Conservation (phyloP, 2,797 vertebrate species). For the Trachurus trachurus region DNA sequence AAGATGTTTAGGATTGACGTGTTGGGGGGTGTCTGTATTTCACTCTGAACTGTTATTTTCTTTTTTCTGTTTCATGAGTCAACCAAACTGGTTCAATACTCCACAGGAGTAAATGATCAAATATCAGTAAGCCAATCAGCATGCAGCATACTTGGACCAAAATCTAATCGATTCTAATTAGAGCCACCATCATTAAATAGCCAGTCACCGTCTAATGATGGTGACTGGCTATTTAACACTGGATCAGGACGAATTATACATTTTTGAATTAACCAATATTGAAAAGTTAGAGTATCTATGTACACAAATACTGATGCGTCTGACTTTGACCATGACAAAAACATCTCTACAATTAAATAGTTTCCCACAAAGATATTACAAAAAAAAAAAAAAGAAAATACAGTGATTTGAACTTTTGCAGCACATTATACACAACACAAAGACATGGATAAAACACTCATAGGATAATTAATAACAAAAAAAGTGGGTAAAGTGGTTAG, state of each 20-base stretch:
- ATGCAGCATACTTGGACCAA: too few species aligned
- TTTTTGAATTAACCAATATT: too few species aligned
- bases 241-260: too few species aligned
- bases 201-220: too few species aligned
- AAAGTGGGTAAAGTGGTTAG: slow-evolving; percentile 15
- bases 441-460: slow-evolving; percentile 23
- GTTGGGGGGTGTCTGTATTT: neutral
- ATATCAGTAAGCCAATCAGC: too few species aligned
- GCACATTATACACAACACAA: slow-evolving; percentile 42
- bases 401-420: slow-evolving; percentile 59
- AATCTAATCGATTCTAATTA: too few species aligned
- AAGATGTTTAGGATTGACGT: neutral
- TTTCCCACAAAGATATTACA: slow-evolving; percentile 13
- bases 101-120: too few species aligned
- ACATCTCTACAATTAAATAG: slow-evolving; percentile 30
- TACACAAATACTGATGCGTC: slow-evolving; percentile 30
- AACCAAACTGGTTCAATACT: too few species aligned
- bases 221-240: too few species aligned
- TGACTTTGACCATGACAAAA: neutral
- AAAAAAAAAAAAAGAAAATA: slow-evolving; percentile 37
- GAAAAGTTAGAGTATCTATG: too few species aligned
- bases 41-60: neutral
- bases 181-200: too few species aligned
- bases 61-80: too few species aligned
- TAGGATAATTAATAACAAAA: slow-evolving; percentile 19